Conservation (phyloP, 1,140 invertebrate genomes). For the Eueides isabella region DNA sequence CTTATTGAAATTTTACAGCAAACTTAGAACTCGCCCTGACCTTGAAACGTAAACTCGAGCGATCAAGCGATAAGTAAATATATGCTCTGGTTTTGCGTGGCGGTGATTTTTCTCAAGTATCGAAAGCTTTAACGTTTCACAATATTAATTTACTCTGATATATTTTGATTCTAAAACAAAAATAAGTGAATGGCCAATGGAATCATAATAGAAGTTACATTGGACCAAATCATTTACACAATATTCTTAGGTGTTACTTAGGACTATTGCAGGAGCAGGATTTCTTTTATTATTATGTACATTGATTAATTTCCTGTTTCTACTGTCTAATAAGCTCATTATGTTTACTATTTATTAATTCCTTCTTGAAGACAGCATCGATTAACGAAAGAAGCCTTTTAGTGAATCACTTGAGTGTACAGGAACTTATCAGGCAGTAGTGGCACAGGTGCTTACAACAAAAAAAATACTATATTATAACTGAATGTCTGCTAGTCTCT, state of each 20-base stretch:
- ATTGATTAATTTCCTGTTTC: neutral
- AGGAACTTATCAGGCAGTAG: conserved; percentile 8
- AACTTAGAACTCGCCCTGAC: too few relatives aligned
- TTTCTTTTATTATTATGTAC: neutral
- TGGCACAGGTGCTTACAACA: neutral
- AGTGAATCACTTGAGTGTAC: neutral
- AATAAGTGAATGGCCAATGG: too few relatives aligned
- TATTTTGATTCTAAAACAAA: too few relatives aligned
- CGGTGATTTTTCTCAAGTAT: too few relatives aligned
- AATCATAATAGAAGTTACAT: neutral
- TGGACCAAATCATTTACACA: neutral
- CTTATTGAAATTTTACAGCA: too few relatives aligned
- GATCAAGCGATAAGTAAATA: too few relatives aligned
- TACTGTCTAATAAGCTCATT: conserved; percentile 6
- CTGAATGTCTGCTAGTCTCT: conserved; percentile 86
- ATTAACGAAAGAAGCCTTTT: neutral
- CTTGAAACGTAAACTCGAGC: too few relatives aligned
- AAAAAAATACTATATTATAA: conserved; percentile 83
- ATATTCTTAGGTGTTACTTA: too few relatives aligned
- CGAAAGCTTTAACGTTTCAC: too few relatives aligned
- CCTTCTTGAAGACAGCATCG: neutral
- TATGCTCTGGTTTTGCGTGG: too few relatives aligned
- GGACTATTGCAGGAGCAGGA: too few relatives aligned
- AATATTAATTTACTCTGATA: too few relatives aligned
- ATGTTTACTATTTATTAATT: neutral